Conservation (phyloP, 2,888 invertebrate species). For the Zonitis immaculata region DNA sequence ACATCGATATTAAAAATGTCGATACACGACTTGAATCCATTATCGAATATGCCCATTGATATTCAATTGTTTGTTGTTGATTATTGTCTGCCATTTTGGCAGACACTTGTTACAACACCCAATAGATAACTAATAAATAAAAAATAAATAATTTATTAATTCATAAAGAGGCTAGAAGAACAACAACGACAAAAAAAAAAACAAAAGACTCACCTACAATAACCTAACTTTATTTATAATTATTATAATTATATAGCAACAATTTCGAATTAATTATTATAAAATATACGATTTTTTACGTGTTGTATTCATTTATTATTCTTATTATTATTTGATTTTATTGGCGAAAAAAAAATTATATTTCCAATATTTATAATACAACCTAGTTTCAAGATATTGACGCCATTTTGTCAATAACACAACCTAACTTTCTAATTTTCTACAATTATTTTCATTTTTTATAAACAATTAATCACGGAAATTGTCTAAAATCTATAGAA, state of each 20-base stretch:
- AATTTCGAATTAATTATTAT: background rate
- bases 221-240: background rate
- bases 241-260: background rate
- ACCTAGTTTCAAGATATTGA: background rate
- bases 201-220: background rate
- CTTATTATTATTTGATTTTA: background rate
- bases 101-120: background rate
- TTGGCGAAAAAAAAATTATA: too few species aligned
- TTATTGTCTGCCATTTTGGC: constrained; percentile 30
- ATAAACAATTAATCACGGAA: background rate
- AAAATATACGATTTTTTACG: background rate
- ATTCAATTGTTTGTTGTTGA: constrained; percentile 50
- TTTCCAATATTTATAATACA: background rate
- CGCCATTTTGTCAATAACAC: background rate
- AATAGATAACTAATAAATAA: background rate
- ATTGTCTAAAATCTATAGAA: too few species aligned
- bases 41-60: constrained; percentile 89
- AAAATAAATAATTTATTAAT: background rate
- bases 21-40: constrained; percentile 97
- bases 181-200: background rate
- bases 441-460: background rate
- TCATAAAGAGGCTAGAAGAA: background rate
- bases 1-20: constrained; percentile 94
- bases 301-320: background rate
- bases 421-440: constrained; percentile 1